A percentile compares a stretch with the other conserved stretches of the same genome.
Conservation (phyloP, 2,113 vertebrate genomes). For the Ovibos moschatus region DNA sequence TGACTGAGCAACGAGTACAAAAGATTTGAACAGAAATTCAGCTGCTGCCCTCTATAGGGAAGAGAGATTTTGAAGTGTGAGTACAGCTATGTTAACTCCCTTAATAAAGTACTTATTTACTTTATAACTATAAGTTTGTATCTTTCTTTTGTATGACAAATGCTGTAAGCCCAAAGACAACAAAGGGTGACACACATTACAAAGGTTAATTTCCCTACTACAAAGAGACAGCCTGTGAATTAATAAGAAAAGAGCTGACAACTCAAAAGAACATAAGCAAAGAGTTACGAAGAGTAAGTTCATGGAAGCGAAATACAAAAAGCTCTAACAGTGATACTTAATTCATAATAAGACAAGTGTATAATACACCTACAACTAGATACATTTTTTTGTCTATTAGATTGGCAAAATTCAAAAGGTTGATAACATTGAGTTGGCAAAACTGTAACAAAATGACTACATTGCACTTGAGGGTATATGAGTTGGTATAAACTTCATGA, state of each 20-base stretch:
- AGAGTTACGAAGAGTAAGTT: background rate
- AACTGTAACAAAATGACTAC: background rate
- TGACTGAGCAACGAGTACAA: background rate
- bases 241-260: background rate
- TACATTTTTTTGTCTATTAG: background rate
- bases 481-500: background rate
- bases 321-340: background rate
- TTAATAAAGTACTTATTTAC: background rate
- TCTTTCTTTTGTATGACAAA: background rate
- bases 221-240: background rate
- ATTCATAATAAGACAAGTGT: background rate
- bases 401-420: background rate
- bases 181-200: background rate
- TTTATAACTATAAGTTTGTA: background rate
- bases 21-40: background rate
- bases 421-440: background rate
- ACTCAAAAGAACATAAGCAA: background rate
- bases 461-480: background rate
- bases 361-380: background rate
- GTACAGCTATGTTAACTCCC: background rate
- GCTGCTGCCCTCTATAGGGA: background rate
- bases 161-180: background rate
- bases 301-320: background rate
- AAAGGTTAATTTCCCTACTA: background rate
- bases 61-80: background rate